Evolutionary conservation across 2,888 invertebrate species (phyloP).

Genomic region (Anodontia alba): DNA sequence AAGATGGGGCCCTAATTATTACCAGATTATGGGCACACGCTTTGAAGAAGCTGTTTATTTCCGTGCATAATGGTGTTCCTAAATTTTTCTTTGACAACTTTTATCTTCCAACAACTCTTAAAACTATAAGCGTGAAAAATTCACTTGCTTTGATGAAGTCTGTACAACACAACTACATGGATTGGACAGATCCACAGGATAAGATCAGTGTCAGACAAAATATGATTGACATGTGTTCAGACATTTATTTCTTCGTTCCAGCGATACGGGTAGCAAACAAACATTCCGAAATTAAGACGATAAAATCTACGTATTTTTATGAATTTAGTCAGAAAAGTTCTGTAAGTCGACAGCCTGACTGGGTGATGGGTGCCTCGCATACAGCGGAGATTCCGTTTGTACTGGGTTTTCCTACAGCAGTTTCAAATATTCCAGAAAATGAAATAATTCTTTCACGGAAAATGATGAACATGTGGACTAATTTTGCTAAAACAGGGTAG

Average conservation of each 20-base stretch:
- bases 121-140: not conserved
- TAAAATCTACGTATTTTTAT: conserved; percentile 64
- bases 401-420: conserved; percentile 68
- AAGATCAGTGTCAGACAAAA: conserved; percentile 91
- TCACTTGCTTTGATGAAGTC: conserved; percentile 23
- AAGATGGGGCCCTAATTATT: conserved; percentile 36
- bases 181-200: conserved; percentile 85
- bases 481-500: conserved; percentile 97
- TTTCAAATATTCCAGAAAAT: conserved; percentile 90
- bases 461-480: conserved; percentile 97
- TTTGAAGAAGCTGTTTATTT: not conserved
- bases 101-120: conserved; percentile 21
- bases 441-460: conserved; percentile 93
- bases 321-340: conserved; percentile 67
- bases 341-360: conserved; percentile 68
- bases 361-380: conserved; percentile 79
- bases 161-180: conserved; percentile 39
- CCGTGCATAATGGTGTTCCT: conserved; percentile 28
- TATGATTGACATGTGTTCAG: conserved; percentile 95
- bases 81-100: conserved; percentile 24
- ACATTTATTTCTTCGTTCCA: conserved; percentile 97
- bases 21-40: not conserved
- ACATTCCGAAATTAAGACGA: not conserved
- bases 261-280: conserved; percentile 93
- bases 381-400: conserved; percentile 80